These are phyloP conservation scores for Sebastes umbrosus DNA, from an alignment of 2,797 vertebrate genomes.

Conservation along the genomic window DNA sequence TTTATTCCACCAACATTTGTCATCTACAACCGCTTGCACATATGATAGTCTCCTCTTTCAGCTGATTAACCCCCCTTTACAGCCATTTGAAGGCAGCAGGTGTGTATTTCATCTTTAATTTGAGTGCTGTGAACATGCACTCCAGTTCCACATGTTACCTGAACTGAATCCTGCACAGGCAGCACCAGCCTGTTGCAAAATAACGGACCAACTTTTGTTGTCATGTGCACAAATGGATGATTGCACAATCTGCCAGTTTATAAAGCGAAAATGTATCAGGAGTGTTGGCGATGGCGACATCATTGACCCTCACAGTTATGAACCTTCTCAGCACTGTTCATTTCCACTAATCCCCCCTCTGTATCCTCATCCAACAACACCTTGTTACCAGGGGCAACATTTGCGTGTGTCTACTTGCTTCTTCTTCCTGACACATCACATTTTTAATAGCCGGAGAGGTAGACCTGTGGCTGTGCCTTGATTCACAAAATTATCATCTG, in stretches of 20 bases:
- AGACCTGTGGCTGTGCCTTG: not conserved
- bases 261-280: not conserved
- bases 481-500: not conserved
- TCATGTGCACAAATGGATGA: not conserved
- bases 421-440: not conserved
- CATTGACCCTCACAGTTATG: not conserved
- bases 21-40: not conserved
- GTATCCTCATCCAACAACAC: not conserved
- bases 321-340: not conserved
- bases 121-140: not conserved
- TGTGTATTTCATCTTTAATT: not conserved
- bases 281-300: not conserved
- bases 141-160: not conserved
- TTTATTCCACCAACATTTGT: not conserved
- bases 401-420: conserved; percentile 16
- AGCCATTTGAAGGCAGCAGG: not conserved
- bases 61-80: not conserved
- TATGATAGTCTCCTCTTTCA: not conserved
- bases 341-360: not conserved
- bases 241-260: not conserved
- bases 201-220: not conserved
- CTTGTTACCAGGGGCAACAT: conserved; percentile 16
- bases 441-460: not conserved
- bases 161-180: not conserved
- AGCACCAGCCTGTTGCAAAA: not conserved